Conservation (phyloP, 2,797 vertebrate species). For the Harpagifer antarcticus region DNA sequence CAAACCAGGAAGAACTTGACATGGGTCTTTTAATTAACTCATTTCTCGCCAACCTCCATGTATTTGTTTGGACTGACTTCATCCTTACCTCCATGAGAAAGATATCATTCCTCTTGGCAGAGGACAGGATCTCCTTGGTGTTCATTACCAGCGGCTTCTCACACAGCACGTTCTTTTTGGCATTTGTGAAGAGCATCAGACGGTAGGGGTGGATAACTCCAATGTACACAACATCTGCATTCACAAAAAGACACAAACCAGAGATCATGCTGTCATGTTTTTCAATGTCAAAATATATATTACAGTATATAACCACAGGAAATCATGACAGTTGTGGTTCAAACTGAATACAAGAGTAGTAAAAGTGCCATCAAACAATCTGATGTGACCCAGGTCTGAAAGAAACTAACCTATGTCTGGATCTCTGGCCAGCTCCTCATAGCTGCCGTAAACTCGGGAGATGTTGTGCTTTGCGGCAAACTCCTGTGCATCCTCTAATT, state of each 20-base stretch:
- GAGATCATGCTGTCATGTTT: neutral
- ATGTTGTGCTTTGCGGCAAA: conserved; percentile 86
- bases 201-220: conserved; percentile 89
- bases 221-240: conserved; percentile 88
- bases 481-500: conserved; percentile 80
- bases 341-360: neutral
- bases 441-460: conserved; percentile 83
- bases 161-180: conserved; percentile 89
- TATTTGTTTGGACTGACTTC: neutral
- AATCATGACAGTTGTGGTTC: neutral
- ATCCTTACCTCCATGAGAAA: conserved; percentile 92
- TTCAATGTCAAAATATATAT: too few species aligned
- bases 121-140: conserved; percentile 76
- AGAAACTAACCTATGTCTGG: conserved; percentile 84
- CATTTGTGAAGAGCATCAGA: conserved; percentile 83
- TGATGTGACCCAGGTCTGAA: neutral
- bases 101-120: conserved; percentile 80
- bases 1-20: too few species aligned
- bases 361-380: neutral
- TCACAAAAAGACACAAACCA: neutral
- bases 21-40: too few species aligned
- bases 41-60: too few species aligned
- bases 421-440: conserved; percentile 88
- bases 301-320: neutral
- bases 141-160: conserved; percentile 83